Base-by-base conservation (phyloP, 2,113 vertebrate species). In the Capreolus pygargus region DNA sequence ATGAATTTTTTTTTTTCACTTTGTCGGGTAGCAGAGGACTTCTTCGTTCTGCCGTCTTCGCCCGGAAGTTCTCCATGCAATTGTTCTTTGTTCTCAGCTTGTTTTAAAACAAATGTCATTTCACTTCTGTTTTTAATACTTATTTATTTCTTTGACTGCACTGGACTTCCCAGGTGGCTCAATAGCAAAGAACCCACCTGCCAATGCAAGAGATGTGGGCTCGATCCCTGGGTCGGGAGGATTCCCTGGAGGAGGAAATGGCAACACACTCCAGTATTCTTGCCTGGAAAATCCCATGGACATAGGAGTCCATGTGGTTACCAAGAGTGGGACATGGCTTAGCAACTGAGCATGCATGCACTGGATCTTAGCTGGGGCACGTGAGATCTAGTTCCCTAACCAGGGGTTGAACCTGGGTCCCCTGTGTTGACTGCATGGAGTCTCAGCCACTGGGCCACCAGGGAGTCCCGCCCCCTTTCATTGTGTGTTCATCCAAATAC, bases 311-410 rank as follows among this genome's bases (percentile, higher is more conserved):
- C 70, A 25, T 14, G 36, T 25, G 70, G 70, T 43, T 43, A 14
- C 70, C 2, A 14, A 74, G 36, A 43, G 23, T 43, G 36, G 70
- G 70, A 43, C 36, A 27, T 6, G 3, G 7, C 36, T 43, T 27
- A 25, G 11, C 36, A 1, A 6, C n/a, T 70, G 70, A 43, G 36
- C 21, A 3, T 6, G 36, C 21, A 0, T 7, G 36, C 11, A 0
- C 10, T 76, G 11, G 36, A 12, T 76, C 21, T 76, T 43, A 13
- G 70, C 70, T 76, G 70, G 43, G 70, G 36, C 21, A 7, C 1
- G 21, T 76, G 70, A 43, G 70, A 43, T 43, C 70, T 43, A 14
- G 12, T 76, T 27, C 70, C 70, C 36, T 14, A 23, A 43, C 70
- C 36, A 27, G 12, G 25, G 70, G 23, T 27, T 27, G 70, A 25